Evolutionary conservation across 2,888 invertebrate genomes (phyloP), one percentile per base, ranked within the genome.

Genomic region (Dasypolia templi): DNA sequence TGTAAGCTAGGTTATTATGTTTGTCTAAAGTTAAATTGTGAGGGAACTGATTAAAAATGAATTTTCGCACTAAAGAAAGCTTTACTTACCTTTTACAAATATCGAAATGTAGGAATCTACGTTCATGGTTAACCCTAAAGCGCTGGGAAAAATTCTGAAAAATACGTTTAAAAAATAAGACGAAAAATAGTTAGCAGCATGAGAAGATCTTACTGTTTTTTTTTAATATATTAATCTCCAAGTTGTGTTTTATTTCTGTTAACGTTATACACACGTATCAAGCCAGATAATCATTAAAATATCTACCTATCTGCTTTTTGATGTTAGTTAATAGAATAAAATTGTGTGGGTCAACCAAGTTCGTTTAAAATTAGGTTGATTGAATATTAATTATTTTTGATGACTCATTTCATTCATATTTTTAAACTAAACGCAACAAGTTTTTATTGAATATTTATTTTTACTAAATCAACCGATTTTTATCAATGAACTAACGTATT

Each of bases 331-430:
- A 4, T 22, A 49, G 46, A n/a, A 49, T 55, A 35, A 39, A 51
- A 55, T 1, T 49, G 17, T 26, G 19, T 53, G 26, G 71, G 53
- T 77, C 64, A 71, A 71, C 3, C 3, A 46, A 70, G 53, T 77
- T 49, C 17, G 64, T 32, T 63, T 51, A 51, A n/a, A 46, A 62
- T 72, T 26, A 44, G 26, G 2, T 53, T 5, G 35, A 46, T 61
- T 61, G 62, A 56, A 76, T 56, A 62, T 51, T 42, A 22, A 62
- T 56, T 35, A 29, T 46, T 42, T 58, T 26, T 32, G 1, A 32
- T 65, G 39, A 72, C n/a, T 78, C 53, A 49, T 49, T 64, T 74
- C 78, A 79, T 79, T 79, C 67, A 79, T 64, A 68, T 63, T 73
- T 78, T 74, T 62, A 56, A 17, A 63, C 1, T 14, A 19, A 63